Conservation (phyloP, 2,797 vertebrate genomes). For the Cetoscarus ocellatus region DNA sequence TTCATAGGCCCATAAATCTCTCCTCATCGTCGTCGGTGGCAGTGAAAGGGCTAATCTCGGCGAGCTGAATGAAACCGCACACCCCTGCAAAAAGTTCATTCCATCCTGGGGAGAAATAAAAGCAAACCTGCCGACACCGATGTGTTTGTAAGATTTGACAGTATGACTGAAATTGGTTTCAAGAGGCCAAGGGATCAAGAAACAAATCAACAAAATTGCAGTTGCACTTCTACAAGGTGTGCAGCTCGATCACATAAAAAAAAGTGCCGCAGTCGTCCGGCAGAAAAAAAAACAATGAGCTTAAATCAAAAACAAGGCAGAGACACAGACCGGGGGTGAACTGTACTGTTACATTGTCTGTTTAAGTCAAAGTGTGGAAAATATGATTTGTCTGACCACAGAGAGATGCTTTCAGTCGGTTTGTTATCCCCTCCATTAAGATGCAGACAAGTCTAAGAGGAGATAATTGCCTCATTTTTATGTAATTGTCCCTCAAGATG, state of each 20-base stretch:
- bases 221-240: conserved; percentile 21
- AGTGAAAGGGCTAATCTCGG: conserved; percentile 29
- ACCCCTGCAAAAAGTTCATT: conserved; percentile 28
- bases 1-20: conserved; percentile 50
- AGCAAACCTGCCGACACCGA: conserved; percentile 23
- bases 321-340: conserved; percentile 24
- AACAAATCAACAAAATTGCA: conserved; percentile 48
- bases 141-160: conserved; percentile 39
- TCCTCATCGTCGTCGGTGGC: neutral
- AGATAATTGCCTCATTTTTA: conserved; percentile 14
- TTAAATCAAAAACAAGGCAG: conserved; percentile 49
- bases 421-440: neutral
- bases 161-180: conserved; percentile 24
- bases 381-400: neutral
- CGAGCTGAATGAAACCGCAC: conserved; percentile 32
- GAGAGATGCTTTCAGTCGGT: neutral
- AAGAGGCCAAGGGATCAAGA: conserved; percentile 41
- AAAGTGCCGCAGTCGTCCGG: conserved; percentile 44
- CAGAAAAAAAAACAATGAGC: conserved; percentile 30
- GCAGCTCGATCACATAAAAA: conserved; percentile 25
- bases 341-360: neutral
- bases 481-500: conserved; percentile 8
- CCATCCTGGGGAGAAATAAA: conserved; percentile 6
- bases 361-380: too few relatives aligned
- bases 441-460: conserved; percentile 7